phyloP scores from a whole-genome alignment of 2,113 vertebrate genomes.

The Tragelaphus imberbis region DNA sequence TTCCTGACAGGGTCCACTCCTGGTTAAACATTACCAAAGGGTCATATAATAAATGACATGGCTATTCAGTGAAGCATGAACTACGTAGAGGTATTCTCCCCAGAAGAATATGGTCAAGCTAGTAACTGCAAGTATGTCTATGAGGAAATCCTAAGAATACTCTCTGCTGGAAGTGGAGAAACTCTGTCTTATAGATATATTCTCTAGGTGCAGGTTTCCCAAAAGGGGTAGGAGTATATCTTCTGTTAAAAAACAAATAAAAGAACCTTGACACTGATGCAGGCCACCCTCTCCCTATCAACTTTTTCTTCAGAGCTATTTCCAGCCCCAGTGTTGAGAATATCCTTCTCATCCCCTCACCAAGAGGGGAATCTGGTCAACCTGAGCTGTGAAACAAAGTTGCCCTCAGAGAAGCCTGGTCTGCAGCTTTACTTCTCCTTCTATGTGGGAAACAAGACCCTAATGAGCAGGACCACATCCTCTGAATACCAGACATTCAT shows the following conservation, averaged over 20 bases:
- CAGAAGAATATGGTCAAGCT: not conserved
- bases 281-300: not conserved
- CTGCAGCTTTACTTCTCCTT: constrained; percentile 57
- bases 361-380: not conserved
- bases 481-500: not conserved
- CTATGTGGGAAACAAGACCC: not conserved
- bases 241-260: not conserved
- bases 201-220: not conserved
- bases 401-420: not conserved
- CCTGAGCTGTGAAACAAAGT: constrained; percentile 49
- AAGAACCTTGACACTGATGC: not conserved
- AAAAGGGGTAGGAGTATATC: not conserved
- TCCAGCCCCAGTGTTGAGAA: constrained; percentile 22
- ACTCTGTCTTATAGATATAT: not conserved
- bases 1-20: not conserved
- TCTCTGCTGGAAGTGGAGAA: not conserved
- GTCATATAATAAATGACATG: not conserved
- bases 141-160: not conserved
- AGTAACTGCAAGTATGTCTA: not conserved
- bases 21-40: not conserved
- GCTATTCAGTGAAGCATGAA: not conserved
- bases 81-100: not conserved
- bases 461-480: not conserved
- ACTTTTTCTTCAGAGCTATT: constrained; percentile 57
- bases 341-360: not conserved